Conservation (phyloP, 2,797 vertebrate species). For the Megaceryle alcyon region DNA sequence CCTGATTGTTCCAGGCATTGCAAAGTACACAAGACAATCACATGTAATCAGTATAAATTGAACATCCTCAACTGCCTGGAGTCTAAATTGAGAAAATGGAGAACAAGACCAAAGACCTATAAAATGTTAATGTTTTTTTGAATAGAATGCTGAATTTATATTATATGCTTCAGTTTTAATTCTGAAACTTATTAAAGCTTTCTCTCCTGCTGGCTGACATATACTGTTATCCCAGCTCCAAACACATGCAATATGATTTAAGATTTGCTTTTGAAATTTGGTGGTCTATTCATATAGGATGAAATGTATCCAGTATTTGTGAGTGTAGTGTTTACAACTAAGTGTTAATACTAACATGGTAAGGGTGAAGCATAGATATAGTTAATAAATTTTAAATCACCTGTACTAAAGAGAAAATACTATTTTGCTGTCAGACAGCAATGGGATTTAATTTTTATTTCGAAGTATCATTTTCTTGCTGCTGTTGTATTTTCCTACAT, state of each 20-base stretch:
- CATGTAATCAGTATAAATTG: constrained; percentile 33
- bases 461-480: neutral
- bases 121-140: constrained; percentile 49
- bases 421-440: neutral
- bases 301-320: neutral
- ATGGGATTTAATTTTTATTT: neutral
- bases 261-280: neutral
- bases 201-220: neutral
- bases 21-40: constrained; percentile 29
- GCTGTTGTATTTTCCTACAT: neutral
- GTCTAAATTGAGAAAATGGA: constrained; percentile 29
- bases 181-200: constrained; percentile 23
- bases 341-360: neutral
- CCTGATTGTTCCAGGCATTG: neutral
- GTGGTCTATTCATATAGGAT: neutral
- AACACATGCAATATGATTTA: neutral
- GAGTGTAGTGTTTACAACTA: neutral
- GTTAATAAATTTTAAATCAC: neutral
- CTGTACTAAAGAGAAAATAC: neutral
- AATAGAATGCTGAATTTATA: neutral
- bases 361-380: neutral
- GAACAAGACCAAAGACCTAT: constrained; percentile 15
- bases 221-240: neutral
- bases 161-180: constrained; percentile 6
- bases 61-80: constrained; percentile 23